phyloP scores from a whole-genome alignment of 1,140 invertebrate species.

The Drosophila bipectinata region DNA sequence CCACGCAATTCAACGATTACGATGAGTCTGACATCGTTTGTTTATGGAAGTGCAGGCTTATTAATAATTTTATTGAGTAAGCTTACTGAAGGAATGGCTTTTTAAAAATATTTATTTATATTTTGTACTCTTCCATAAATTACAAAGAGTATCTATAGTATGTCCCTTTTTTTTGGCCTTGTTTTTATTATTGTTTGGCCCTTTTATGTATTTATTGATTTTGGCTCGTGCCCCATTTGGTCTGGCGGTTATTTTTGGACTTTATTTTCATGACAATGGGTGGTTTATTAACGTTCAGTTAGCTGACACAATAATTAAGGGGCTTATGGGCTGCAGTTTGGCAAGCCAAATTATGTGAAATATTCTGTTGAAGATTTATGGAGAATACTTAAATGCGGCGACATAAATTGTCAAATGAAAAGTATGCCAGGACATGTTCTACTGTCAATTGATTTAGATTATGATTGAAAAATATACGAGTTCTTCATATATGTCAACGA shows the following conservation, averaged over 20 bases:
- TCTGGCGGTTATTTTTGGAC: conserved; percentile 38
- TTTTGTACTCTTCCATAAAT: background rate
- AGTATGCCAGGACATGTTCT: conserved; percentile 12
- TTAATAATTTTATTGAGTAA: background rate
- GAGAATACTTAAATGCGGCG: conserved; percentile 9
- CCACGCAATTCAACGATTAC: conserved; percentile 72
- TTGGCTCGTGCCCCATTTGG: conserved; percentile 45
- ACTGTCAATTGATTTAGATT: background rate
- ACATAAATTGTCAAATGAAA: background rate
- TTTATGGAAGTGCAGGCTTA: conserved; percentile 9
- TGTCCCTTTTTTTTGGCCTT: conserved; percentile 2
- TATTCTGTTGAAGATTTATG: conserved; percentile 29
- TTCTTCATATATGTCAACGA: conserved; percentile 14
- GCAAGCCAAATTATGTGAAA: conserved; percentile 21
- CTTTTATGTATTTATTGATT: conserved; percentile 54
- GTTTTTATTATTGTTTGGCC: conserved; percentile 24
- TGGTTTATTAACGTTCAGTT: conserved; percentile 55
- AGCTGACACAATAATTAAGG: conserved; percentile 52
- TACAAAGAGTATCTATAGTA: conserved; percentile 3
- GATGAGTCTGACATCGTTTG: conserved; percentile 43
- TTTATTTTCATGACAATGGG: conserved; percentile 53
- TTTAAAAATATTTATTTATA: conserved; percentile 1
- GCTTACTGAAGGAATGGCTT: background rate
- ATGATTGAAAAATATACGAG: background rate
- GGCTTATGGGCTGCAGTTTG: conserved; percentile 36